These are phyloP conservation scores for Drosophila ambigua DNA, from an alignment of 1,140 invertebrate genomes.

Conservation along the genomic window DNA sequence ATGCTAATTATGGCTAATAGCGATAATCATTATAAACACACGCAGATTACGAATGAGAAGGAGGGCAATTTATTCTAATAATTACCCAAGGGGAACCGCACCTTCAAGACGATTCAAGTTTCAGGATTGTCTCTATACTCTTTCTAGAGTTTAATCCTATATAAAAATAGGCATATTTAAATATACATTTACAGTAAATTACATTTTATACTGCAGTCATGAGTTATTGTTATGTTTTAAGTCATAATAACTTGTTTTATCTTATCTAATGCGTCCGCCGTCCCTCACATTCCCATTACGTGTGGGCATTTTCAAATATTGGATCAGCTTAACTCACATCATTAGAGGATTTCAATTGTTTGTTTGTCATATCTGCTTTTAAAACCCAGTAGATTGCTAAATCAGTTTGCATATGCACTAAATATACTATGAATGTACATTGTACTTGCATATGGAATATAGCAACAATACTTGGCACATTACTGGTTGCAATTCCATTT, in stretches of 20 bases:
- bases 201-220: too few relatives aligned
- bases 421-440: too few relatives aligned
- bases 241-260: too few relatives aligned
- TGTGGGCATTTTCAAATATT: background rate
- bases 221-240: too few relatives aligned
- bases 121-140: too few relatives aligned
- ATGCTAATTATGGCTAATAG: slow-evolving; percentile 38
- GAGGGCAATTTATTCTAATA: slow-evolving; percentile 6
- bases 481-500: background rate
- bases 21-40: slow-evolving; percentile 34
- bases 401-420: background rate
- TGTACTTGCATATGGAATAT: too few relatives aligned
- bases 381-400: background rate
- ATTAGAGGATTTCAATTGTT: background rate
- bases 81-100: slow-evolving; percentile 6
- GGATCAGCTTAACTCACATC: background rate
- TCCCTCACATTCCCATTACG: too few relatives aligned
- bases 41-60: slow-evolving; percentile 10
- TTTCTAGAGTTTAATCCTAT: too few relatives aligned
- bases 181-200: too few relatives aligned
- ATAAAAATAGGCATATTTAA: too few relatives aligned
- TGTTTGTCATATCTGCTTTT: background rate
- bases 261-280: too few relatives aligned
- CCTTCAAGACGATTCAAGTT: background rate
- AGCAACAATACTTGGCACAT: too few relatives aligned